Conservation (phyloP, 2,113 vertebrate genomes). For the Budorcas taxicolor region DNA sequence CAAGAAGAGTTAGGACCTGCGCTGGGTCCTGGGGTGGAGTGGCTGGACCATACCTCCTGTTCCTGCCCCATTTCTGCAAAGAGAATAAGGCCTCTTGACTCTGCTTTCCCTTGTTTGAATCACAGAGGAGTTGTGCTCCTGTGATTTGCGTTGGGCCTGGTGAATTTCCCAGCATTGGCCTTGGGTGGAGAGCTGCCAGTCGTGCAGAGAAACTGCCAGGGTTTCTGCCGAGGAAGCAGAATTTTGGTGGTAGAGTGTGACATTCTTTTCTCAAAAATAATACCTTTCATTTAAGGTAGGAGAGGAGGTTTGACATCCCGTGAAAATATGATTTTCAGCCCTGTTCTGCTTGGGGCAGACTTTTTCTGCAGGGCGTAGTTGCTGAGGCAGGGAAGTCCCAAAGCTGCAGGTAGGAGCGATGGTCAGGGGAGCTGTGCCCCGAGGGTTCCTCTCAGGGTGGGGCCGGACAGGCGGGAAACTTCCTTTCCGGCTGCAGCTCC, state of each 20-base stretch:
- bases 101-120: conserved; percentile 34
- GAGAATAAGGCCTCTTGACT: not conserved
- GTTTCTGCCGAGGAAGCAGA: conserved; percentile 71
- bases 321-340: conserved; percentile 70
- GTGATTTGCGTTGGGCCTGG: conserved; percentile 41
- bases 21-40: not conserved
- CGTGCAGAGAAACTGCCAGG: conserved; percentile 41
- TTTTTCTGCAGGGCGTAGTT: conserved; percentile 24
- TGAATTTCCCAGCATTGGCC: conserved; percentile 52
- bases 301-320: conserved; percentile 68
- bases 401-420: not conserved
- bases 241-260: conserved; percentile 71
- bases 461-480: fast-evolving
- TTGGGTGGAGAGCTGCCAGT: conserved; percentile 60
- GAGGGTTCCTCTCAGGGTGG: not conserved
- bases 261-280: conserved; percentile 72
- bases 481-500: not conserved
- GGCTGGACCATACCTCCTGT: not conserved
- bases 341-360: conserved; percentile 52
- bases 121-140: not conserved
- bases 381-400: conserved; percentile 3
- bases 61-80: not conserved
- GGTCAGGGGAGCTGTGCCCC: fast-evolving
- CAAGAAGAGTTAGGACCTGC: not conserved
- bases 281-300: conserved; percentile 74